A percentile compares a stretch with the other conserved stretches of the same genome.
Evolutionary conservation across 2,888 invertebrate species (phyloP).

Genomic region (Netelia inedita): DNA sequence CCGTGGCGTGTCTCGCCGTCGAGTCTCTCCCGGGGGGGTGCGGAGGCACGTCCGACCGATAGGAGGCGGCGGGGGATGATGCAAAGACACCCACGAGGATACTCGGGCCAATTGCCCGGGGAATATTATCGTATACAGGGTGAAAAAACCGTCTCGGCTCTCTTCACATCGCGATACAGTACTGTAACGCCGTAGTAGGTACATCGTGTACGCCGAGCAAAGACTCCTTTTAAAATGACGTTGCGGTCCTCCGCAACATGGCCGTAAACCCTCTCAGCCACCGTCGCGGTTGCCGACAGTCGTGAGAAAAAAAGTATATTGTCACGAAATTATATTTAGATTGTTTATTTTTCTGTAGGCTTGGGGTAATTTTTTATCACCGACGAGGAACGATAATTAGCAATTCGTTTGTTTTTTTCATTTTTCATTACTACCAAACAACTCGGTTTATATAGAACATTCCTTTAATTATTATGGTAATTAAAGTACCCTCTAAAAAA

Average conservation of each 20-base stretch:
- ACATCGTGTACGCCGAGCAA: no score
- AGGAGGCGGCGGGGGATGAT: constrained; percentile 23
- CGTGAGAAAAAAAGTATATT: background rate
- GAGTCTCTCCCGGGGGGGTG: constrained; percentile 50
- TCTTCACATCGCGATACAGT: constrained; percentile 10
- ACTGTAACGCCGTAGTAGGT: background rate
- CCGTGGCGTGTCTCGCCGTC: constrained; percentile 40
- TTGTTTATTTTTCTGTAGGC: no score
- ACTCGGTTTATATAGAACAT: no score
- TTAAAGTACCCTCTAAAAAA: no score
- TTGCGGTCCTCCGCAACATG: constrained; percentile 48
- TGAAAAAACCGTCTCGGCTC: constrained; percentile 11
- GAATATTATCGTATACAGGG: constrained; percentile 26
- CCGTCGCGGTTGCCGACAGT: background rate
- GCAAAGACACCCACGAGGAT: constrained; percentile 64
- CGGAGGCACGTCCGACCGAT: constrained; percentile 52
- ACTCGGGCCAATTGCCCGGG: constrained; percentile 45
- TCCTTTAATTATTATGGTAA: no score
- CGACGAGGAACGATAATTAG: no score
- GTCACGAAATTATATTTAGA: no score
- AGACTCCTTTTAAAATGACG: constrained; percentile 31
- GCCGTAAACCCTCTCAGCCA: constrained; percentile 30
- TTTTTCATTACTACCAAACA: no score
- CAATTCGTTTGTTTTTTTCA: no score
- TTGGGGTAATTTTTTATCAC: no score